These are phyloP conservation scores for Caenorhabditis sp. DNA, from an alignment of 2,888 invertebrate species.

Conservation along the genomic window DNA sequence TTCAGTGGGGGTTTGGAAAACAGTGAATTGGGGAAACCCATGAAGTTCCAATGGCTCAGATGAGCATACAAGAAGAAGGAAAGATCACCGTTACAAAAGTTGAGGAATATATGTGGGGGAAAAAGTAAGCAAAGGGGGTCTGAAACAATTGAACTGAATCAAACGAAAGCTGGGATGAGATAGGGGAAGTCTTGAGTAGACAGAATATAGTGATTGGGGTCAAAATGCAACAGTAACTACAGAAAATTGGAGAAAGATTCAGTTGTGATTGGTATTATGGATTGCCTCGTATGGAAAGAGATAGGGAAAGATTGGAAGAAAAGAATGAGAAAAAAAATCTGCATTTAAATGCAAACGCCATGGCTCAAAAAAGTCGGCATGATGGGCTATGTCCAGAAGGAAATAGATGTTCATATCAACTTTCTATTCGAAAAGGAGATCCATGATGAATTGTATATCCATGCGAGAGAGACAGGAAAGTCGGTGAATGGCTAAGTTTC, in stretches of 20 bases:
- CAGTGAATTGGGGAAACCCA: conserved; percentile 58
- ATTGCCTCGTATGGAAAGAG: conserved; percentile 57
- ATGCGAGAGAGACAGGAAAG: conserved; percentile 22
- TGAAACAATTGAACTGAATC: neutral
- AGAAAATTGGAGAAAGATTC: conserved; percentile 33
- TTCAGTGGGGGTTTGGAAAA: conserved; percentile 16
- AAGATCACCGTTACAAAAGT: conserved; percentile 59
- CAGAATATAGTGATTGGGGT: neutral
- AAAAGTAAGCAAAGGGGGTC: neutral
- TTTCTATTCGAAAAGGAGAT: conserved; percentile 42
- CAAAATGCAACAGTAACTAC: conserved; percentile 53
- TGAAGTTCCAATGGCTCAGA: conserved; percentile 48
- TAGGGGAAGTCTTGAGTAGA: conserved; percentile 8
- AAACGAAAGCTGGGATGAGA: conserved; percentile 56
- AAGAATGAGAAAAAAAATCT: conserved; percentile 14
- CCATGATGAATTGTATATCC: conserved; percentile 57
- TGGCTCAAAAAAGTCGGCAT: conserved; percentile 48
- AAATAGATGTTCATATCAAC: conserved; percentile 6
- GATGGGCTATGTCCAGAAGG: neutral
- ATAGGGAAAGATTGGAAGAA: conserved; percentile 33
- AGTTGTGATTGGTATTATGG: conserved; percentile 53
- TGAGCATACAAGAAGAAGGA: conserved; percentile 44
- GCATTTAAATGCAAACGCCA: conserved; percentile 57
- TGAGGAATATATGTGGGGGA: conserved; percentile 29
- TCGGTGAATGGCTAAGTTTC: conserved; percentile 49